Evolutionary conservation across 2,888 invertebrate species (phyloP).

Genomic region (Anoplius nigerrimus): DNA sequence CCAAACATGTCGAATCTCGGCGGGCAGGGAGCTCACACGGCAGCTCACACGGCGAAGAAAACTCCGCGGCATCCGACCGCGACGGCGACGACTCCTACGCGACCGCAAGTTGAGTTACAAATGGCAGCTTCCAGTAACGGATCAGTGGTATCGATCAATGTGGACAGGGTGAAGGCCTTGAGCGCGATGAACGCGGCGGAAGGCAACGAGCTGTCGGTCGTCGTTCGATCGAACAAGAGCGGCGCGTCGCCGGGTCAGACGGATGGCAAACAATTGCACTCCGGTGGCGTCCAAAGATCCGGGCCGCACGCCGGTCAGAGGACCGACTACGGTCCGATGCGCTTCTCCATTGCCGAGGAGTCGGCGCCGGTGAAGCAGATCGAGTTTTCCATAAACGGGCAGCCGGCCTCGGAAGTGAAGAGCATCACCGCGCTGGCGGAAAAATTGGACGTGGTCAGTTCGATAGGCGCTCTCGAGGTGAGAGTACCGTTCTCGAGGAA

Average conservation of each 20-base stretch:
- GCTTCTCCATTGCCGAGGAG: conserved; percentile 49
- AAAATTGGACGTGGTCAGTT: conserved; percentile 50
- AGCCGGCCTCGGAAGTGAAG: conserved; percentile 48
- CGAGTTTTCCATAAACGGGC: conserved; percentile 58
- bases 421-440: conserved; percentile 42
- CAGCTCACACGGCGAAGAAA: neutral
- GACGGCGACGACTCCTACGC: neutral
- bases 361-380: conserved; percentile 51
- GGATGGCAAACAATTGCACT: neutral
- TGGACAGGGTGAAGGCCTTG: conserved; percentile 24
- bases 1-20: neutral
- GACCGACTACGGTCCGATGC: conserved; percentile 42
- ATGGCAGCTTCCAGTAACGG: conserved; percentile 50
- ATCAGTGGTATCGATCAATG: conserved; percentile 47
- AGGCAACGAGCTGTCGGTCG: conserved; percentile 49
- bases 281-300: neutral
- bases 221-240: conserved; percentile 29
- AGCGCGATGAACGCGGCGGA: neutral
- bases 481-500: conserved; percentile 37
- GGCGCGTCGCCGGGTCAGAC: neutral
- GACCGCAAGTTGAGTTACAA: conserved; percentile 43
- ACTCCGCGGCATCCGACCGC: too few relatives aligned
- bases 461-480: conserved; percentile 57
- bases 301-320: neutral
- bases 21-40: too few relatives aligned